Base-by-base conservation (phyloP, 2,797 vertebrate genomes). In the Dromococcyx pavoninus region DNA sequence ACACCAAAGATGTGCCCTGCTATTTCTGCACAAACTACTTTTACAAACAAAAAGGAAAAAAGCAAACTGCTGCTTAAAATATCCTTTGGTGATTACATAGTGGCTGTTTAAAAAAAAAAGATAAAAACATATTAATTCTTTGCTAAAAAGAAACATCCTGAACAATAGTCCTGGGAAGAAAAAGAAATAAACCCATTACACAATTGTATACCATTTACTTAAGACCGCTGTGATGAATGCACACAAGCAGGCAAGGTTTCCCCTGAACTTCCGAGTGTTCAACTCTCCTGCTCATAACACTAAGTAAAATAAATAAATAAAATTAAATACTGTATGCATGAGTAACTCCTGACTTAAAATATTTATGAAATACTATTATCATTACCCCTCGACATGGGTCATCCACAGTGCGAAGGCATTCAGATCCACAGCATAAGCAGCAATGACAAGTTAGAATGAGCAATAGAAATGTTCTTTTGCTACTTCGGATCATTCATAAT, bases 291-390 rank as follows among this genome's bases (percentile, higher is more conserved):
- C 76, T 70, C 70, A 18, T 39, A 66, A 64, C 37, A 14, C 32
- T 7, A 74, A 33, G 25, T 5, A 58, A 76, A 12, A 94, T 57
- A 95, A 95, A 96, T 86, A 93, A 96, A 88, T 73, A 60, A 58
- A 73, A 78, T 2, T 50, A 66, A 86, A 83, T 25, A 6, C 22
- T 7, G n/a, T 0, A 41, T 30, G 77, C 77, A 56, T 70, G 93
- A 96, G 62, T 71, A 93, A 88, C 56, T 70, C 70, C 83, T 28
- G 32, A 72, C 41, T 43, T 86, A 35, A 88, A 87, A 90, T 56
- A 92, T 80, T 93, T 87, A 84, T 27, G 46, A 5, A 58, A 62
- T 51, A 28, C 28, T 81, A 17, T 82, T 86, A 46, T 66, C 80
- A 22, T 5, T 57, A 28, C 27, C 64, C 64, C 70, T 10, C 0